These are phyloP conservation scores for Meloidogyne floridensis DNA, from an alignment of 1,140 invertebrate genomes.

Conservation along the genomic window DNA sequence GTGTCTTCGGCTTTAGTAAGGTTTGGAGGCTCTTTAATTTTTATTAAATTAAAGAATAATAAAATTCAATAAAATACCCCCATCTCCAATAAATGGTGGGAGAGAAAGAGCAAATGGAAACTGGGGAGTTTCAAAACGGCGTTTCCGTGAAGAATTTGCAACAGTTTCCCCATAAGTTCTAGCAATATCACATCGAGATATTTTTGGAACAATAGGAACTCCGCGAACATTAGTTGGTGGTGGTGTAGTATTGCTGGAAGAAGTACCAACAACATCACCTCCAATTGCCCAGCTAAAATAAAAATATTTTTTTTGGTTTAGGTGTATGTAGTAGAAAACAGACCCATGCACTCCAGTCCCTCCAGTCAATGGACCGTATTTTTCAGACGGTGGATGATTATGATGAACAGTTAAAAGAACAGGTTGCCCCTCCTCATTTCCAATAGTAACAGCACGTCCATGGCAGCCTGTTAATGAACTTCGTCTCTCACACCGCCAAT, in stretches of 20 bases:
- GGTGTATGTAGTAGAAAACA: background rate
- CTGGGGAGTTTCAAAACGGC: background rate
- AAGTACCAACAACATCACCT: background rate
- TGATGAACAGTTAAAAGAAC: slow-evolving; percentile 3
- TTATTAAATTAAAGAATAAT: background rate
- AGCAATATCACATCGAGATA: background rate
- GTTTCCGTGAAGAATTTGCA: background rate
- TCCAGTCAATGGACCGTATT: slow-evolving; percentile 4
- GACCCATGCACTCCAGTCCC: background rate
- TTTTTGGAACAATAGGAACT: background rate
- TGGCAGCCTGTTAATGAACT: background rate
- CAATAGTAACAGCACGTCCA: slow-evolving; percentile 3
- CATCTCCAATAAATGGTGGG: background rate
- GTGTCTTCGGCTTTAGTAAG: background rate
- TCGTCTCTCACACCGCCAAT: background rate
- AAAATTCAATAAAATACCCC: background rate
- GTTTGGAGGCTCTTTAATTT: background rate
- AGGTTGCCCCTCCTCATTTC: background rate
- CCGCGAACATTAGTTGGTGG: background rate
- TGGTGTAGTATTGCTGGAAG: background rate
- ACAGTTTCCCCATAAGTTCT: no score
- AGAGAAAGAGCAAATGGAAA: background rate
- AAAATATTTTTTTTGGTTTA: background rate
- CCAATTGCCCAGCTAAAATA: background rate
- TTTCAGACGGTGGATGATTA: background rate